Conservation (phyloP, 2,797 vertebrate species). For the Peromyscus nudipes region DNA sequence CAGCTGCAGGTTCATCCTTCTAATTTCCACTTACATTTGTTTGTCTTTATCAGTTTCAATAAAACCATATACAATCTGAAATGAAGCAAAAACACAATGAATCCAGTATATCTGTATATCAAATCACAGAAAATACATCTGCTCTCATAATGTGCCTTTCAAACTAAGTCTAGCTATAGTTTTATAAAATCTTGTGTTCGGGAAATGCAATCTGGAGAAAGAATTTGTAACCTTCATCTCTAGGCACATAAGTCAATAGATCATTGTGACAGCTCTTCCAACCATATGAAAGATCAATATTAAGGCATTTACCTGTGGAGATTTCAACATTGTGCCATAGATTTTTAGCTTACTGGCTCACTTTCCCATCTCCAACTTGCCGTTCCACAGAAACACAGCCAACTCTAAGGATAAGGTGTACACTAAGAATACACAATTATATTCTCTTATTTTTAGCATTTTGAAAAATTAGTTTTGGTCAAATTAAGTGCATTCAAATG, state of each 20-base stretch:
- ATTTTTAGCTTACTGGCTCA: conserved; percentile 63
- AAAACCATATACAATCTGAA: conserved; percentile 44
- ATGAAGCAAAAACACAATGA: conserved; percentile 40
- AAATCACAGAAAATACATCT: conserved; percentile 60
- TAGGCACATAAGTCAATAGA: conserved; percentile 77
- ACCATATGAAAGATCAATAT: conserved; percentile 81
- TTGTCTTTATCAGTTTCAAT: conserved; percentile 61
- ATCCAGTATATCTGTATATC: conserved; percentile 29
- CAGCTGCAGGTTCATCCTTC: background rate
- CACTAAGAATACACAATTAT: conserved; percentile 14
- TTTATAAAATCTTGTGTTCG: conserved; percentile 55
- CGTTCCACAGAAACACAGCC: conserved; percentile 48
- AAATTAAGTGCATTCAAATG: conserved; percentile 24
- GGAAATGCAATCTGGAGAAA: conserved; percentile 73
- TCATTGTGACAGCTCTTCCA: conserved; percentile 80
- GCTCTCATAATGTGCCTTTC: conserved; percentile 67
- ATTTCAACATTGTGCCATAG: conserved; percentile 72
- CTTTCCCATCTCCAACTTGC: conserved; percentile 48
- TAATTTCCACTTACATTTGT: conserved; percentile 5
- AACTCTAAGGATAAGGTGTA: conserved; percentile 34
- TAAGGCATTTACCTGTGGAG: conserved; percentile 78
- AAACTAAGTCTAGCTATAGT: conserved; percentile 71
- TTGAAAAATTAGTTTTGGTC: background rate
- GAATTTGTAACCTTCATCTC: conserved; percentile 73
- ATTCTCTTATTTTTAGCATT: conserved; percentile 33